Conservation (phyloP, 2,888 invertebrate genomes). For the Cacoxenus indagator region DNA sequence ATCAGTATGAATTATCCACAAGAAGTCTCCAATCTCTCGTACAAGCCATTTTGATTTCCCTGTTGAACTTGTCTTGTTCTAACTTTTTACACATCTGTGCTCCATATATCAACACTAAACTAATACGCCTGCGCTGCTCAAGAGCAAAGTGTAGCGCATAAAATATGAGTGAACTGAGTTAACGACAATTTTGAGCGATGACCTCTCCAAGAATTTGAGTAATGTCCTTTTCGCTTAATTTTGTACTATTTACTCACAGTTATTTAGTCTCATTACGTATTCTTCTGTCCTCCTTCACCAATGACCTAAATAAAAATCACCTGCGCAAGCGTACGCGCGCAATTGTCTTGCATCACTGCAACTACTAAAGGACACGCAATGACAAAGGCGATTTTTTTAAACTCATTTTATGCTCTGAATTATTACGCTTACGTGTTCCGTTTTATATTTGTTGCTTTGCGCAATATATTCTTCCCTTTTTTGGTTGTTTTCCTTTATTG, state of each 20-base stretch:
- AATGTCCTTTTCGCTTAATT: slow-evolving; percentile 1
- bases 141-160: background rate
- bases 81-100: background rate
- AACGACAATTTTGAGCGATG: background rate
- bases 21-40: too few species aligned
- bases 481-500: background rate
- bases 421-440: too few species aligned
- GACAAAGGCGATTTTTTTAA: too few species aligned
- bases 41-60: too few species aligned
- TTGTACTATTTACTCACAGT: background rate
- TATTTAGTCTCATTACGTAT: background rate
- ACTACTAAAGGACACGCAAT: too few species aligned
- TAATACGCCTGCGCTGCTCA: background rate
- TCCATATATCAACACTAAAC: too few species aligned
- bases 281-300: too few species aligned
- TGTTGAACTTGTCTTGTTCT: background rate
- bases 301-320: background rate
- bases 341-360: too few species aligned
- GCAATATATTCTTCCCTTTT: background rate
- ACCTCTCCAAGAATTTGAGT: background rate
- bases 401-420: too few species aligned
- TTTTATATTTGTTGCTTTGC: too few species aligned
- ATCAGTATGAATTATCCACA: too few species aligned
- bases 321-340: background rate
- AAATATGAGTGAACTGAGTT: background rate